phyloP scores from a whole-genome alignment of 2,113 vertebrate species.

The Semnornis frantzii region DNA sequence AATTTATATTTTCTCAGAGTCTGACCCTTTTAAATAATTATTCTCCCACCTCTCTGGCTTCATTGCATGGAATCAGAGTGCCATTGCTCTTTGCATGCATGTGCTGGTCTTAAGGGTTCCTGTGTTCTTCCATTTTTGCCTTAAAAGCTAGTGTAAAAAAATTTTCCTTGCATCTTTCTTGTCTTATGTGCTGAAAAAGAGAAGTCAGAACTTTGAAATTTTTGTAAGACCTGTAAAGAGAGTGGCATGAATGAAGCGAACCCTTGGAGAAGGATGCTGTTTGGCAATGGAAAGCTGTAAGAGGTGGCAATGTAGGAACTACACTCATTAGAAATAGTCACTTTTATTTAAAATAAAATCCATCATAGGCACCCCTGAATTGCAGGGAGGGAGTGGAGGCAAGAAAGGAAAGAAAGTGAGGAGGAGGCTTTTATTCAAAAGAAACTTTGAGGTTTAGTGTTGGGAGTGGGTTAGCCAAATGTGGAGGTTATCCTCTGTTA shows the following conservation, averaged over 20 bases:
- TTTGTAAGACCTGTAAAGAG: slow-evolving; percentile 15
- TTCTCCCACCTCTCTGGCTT: neutral
- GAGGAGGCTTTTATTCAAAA: slow-evolving; percentile 32
- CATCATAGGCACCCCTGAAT: neutral
- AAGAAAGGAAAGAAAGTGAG: neutral
- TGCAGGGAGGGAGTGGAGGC: neutral
- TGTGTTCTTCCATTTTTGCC: neutral
- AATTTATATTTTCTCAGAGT: neutral
- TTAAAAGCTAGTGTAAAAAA: neutral
- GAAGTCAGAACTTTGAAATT: slow-evolving; percentile 12
- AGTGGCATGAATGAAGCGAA: neutral
- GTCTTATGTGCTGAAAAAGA: neutral
- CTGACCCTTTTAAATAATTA: neutral
- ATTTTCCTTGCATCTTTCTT: neutral
- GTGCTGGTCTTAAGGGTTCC: neutral
- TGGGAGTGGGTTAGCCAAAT: neutral
- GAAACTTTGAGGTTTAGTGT: slow-evolving; percentile 4
- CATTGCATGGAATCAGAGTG: fast-evolving
- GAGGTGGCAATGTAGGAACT: neutral
- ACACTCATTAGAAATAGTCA: neutral
- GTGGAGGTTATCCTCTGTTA: neutral
- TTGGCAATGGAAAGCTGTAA: slow-evolving; percentile 10
- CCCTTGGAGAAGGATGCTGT: neutral
- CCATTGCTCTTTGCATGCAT: neutral
- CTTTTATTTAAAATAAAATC: neutral